A percentile compares a stretch with the other conserved stretches of the same genome.
These are phyloP conservation scores for Macrobrachium rosenbergii DNA, from an alignment of 1,140 invertebrate genomes.

Conservation along the genomic window DNA sequence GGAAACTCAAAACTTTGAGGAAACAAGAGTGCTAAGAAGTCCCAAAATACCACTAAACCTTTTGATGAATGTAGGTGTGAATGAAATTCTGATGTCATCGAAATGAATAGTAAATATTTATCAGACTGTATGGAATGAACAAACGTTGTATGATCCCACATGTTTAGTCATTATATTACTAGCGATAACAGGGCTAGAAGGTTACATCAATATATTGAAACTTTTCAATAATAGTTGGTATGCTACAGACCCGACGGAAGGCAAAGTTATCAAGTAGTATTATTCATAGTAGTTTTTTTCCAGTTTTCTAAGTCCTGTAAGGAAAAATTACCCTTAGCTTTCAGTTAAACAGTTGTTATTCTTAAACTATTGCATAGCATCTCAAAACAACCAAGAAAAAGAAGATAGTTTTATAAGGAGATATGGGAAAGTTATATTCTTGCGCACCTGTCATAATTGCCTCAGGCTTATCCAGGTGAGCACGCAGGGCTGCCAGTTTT, in stretches of 20 bases:
- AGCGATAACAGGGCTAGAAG: background rate
- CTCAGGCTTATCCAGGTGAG: slow-evolving; percentile 55
- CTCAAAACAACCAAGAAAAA: background rate
- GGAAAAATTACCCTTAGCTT: background rate
- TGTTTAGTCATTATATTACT: background rate
- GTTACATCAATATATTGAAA: background rate
- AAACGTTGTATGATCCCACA: background rate
- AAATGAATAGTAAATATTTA: background rate
- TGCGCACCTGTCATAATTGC: slow-evolving; percentile 58
- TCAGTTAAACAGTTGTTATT: background rate
- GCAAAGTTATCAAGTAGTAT: slow-evolving; percentile 35
- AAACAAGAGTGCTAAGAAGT: background rate
- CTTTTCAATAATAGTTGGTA: slow-evolving; percentile 40
- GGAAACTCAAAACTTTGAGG: background rate
- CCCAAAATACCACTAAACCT: background rate
- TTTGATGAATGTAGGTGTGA: background rate
- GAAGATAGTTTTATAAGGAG: background rate
- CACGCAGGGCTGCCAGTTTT: slow-evolving; percentile 49
- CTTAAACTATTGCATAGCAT: background rate
- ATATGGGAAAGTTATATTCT: slow-evolving; percentile 43
- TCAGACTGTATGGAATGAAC: too few relatives aligned
- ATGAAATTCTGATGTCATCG: background rate
- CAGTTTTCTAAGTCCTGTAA: background rate
- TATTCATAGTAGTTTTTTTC: slow-evolving; percentile 8
- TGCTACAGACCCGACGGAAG: slow-evolving; percentile 37